These are phyloP conservation scores for Zoanthus sansibaricus DNA, from an alignment of 92 coral and sea anemone species.

Conservation along the genomic window DNA sequence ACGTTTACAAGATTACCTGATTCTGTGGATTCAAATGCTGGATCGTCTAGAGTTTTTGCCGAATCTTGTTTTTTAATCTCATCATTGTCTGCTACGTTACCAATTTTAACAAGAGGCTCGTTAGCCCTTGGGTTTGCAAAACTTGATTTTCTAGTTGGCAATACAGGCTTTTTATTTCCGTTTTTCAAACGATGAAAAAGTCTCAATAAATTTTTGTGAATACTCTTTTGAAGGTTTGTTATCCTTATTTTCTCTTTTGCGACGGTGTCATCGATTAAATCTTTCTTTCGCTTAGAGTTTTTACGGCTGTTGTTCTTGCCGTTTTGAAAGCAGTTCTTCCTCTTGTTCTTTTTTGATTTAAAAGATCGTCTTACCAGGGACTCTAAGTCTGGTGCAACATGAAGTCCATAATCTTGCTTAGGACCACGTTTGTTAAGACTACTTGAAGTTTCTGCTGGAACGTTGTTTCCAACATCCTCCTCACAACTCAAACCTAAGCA, in stretches of 20 bases:
- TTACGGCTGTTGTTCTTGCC: conserved; percentile 12
- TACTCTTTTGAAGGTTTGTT: conserved; percentile 75
- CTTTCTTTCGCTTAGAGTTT: conserved; percentile 49
- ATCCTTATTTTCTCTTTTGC: conserved; percentile 69
- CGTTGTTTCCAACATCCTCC: not conserved
- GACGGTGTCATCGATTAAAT: conserved; percentile 42
- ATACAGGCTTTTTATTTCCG: not conserved
- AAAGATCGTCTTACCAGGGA: conserved; percentile 9
- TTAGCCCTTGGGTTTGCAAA: conserved; percentile 36
- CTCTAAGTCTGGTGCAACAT: conserved; percentile 43
- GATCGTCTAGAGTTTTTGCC: conserved; percentile 20
- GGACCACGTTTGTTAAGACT: not conserved
- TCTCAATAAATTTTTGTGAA: conserved; percentile 76
- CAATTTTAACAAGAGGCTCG: conserved; percentile 22
- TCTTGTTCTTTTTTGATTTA: not conserved
- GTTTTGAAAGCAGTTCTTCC: not conserved
- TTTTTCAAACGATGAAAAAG: conserved; percentile 79
- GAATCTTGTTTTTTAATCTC: not conserved
- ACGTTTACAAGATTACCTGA: not conserved
- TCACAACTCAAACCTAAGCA: not conserved
- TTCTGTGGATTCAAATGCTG: conserved; percentile 40
- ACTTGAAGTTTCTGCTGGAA: conserved; percentile 16
- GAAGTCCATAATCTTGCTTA: conserved; percentile 25
- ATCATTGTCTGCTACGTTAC: not conserved
- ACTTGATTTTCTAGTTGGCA: conserved; percentile 26